Evolutionary conservation across 2,113 vertebrate genomes (phyloP).

Genomic region (Rhinogobius similis): DNA sequence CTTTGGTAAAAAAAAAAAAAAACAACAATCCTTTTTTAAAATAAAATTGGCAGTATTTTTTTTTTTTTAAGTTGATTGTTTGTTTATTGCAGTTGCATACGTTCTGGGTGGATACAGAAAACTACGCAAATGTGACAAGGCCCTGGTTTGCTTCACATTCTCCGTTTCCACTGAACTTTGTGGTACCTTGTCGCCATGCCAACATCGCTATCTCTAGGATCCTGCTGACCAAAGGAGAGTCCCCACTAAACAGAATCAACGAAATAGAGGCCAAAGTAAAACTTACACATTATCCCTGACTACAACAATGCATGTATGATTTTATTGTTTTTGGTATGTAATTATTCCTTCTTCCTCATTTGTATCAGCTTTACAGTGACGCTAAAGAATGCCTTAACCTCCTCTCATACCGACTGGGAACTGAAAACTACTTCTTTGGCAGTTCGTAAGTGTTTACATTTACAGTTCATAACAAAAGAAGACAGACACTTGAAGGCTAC

Average conservation of each 20-base stretch:
- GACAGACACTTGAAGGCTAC: neutral
- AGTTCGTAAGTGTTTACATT: constrained; percentile 80
- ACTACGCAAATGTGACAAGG: constrained; percentile 90
- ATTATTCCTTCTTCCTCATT: constrained; percentile 10
- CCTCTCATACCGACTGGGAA: constrained; percentile 91
- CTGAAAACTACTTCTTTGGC: constrained; percentile 92
- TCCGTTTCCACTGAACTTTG: constrained; percentile 90
- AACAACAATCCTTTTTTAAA: neutral
- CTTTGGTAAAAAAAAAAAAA: constrained; percentile 77
- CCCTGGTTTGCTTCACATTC: constrained; percentile 95
- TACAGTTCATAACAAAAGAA: neutral
- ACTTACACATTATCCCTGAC: too few species aligned
- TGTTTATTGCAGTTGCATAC: constrained; percentile 85
- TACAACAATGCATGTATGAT: neutral
- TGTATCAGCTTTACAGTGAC: constrained; percentile 91
- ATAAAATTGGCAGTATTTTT: neutral
- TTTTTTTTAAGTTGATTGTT: neutral
- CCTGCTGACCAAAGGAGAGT: constrained; percentile 87
- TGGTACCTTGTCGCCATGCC: constrained; percentile 86
- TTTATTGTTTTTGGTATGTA: neutral
- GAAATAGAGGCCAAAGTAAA: constrained; percentile 94
- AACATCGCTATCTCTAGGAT: constrained; percentile 87
- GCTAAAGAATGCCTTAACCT: constrained; percentile 98
- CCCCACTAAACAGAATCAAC: constrained; percentile 83
- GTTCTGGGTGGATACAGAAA: constrained; percentile 98